These are phyloP conservation scores for Crotalus helleri DNA, from an alignment of 2,113 vertebrate genomes.

Conservation along the genomic window DNA sequence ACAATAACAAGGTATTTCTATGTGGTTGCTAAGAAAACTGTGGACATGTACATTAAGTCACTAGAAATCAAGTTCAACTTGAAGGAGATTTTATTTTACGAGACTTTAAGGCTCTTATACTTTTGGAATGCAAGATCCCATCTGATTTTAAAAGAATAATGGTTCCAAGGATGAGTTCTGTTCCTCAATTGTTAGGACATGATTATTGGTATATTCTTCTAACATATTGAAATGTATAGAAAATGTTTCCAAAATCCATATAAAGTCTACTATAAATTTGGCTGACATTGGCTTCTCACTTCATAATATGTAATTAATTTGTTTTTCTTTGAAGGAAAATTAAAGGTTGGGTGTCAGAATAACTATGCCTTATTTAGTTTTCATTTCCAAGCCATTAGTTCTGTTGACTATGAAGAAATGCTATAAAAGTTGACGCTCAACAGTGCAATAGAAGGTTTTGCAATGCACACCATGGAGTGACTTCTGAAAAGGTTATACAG, in stretches of 20 bases:
- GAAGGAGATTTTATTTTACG: not conserved
- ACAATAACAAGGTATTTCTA: not conserved
- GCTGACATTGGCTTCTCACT: not conserved
- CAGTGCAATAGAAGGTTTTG: slow-evolving; percentile 47
- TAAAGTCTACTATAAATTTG: not conserved
- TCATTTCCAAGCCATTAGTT: slow-evolving; percentile 23
- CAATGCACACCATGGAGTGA: slow-evolving; percentile 31
- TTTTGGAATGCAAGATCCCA: not conserved
- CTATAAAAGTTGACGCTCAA: slow-evolving; percentile 1
- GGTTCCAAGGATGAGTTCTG: not conserved
- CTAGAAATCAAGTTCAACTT: not conserved
- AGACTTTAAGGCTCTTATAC: not conserved
- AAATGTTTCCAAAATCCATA: not conserved
- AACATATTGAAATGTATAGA: not conserved
- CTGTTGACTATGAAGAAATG: slow-evolving; percentile 17
- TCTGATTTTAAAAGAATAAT: not conserved
- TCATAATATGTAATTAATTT: slow-evolving; percentile 16
- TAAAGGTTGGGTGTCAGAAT: not conserved
- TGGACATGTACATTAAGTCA: not conserved
- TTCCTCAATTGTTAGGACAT: not conserved
- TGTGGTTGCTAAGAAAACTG: not conserved
- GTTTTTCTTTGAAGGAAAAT: slow-evolving; percentile 4
- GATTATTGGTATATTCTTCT: not conserved
- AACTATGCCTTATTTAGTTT: slow-evolving; percentile 1
- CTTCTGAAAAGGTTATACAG: slow-evolving; percentile 50